A percentile compares a stretch with the other conserved stretches of the same genome.
phyloP scores from a whole-genome alignment of 1,140 invertebrate species.

The Temnothorax nylanderi region DNA sequence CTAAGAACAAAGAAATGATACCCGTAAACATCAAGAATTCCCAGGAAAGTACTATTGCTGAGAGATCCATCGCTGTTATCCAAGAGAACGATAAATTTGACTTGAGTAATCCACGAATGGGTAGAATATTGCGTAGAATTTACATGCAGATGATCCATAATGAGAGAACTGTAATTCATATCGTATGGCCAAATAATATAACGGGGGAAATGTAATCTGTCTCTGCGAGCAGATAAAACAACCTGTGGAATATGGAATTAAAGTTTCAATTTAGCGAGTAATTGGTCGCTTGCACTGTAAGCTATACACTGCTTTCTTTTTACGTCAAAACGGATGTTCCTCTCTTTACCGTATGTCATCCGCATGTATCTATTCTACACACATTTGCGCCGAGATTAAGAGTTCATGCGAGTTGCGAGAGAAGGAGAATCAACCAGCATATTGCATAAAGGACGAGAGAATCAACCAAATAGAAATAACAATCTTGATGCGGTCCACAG shows the following conservation, averaged over 20 bases:
- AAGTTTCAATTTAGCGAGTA: slow-evolving; percentile 20
- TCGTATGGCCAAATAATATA: slow-evolving; percentile 6
- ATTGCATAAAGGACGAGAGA: slow-evolving; percentile 51
- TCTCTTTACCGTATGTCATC: slow-evolving; percentile 42
- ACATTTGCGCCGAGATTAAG: slow-evolving; percentile 54
- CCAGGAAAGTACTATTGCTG: slow-evolving; percentile 60
- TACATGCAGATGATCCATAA: slow-evolving; percentile 62
- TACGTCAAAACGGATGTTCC: neutral
- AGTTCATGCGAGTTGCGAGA: slow-evolving; percentile 17
- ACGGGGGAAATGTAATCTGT: neutral
- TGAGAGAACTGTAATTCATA: slow-evolving; percentile 13
- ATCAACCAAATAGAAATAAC: slow-evolving; percentile 79
- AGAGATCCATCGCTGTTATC: slow-evolving; percentile 64
- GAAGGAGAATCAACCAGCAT: slow-evolving; percentile 45
- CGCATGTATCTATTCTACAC: slow-evolving; percentile 34
- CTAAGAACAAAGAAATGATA: slow-evolving; percentile 57
- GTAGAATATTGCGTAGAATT: slow-evolving; percentile 21
- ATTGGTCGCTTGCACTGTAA: slow-evolving; percentile 26
- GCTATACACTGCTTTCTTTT: slow-evolving; percentile 28
- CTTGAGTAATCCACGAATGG: slow-evolving; percentile 23
- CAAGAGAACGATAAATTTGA: slow-evolving; percentile 10
- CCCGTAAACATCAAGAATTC: slow-evolving; percentile 65
- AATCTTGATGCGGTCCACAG: slow-evolving; percentile 80
- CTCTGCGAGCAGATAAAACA: neutral
- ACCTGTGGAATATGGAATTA: neutral